phyloP scores from a whole-genome alignment of 2,888 invertebrate species.

The Iselma pallidipennis region DNA sequence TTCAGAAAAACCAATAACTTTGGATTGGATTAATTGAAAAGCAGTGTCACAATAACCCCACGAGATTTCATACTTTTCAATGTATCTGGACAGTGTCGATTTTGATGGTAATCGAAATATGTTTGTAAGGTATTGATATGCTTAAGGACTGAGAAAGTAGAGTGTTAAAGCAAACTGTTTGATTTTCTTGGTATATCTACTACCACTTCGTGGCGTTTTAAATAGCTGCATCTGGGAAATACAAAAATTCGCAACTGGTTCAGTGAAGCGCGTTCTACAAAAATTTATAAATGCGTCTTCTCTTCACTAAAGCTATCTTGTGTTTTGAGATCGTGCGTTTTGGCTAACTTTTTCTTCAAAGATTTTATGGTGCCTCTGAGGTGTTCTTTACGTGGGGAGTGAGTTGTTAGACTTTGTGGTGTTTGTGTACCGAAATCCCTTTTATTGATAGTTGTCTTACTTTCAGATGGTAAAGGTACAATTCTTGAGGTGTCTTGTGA shows the following conservation, averaged over 20 bases:
- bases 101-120: conserved; percentile 25
- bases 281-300: no score
- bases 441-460: no score
- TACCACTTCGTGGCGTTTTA: not conserved
- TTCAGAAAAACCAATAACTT: conserved; percentile 9
- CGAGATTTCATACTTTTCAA: conserved; percentile 21
- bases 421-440: no score
- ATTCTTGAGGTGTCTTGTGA: no score
- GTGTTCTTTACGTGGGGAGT: not conserved
- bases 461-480: no score
- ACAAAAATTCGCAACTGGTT: no score
- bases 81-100: conserved; percentile 23
- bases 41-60: conserved; percentile 23
- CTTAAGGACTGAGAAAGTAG: conserved; percentile 30
- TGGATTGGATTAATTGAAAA: conserved; percentile 14
- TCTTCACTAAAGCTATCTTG: no score
- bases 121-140: conserved; percentile 24
- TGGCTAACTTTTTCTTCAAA: no score
- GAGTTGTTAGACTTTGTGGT: not conserved
- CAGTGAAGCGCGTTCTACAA: no score
- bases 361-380: no score
- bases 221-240: no score
- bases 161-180: conserved; percentile 28
- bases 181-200: conserved; percentile 24
- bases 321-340: no score